Evolutionary conservation across 2,888 invertebrate genomes (phyloP).

Genomic region (Gryllus longicercus): DNA sequence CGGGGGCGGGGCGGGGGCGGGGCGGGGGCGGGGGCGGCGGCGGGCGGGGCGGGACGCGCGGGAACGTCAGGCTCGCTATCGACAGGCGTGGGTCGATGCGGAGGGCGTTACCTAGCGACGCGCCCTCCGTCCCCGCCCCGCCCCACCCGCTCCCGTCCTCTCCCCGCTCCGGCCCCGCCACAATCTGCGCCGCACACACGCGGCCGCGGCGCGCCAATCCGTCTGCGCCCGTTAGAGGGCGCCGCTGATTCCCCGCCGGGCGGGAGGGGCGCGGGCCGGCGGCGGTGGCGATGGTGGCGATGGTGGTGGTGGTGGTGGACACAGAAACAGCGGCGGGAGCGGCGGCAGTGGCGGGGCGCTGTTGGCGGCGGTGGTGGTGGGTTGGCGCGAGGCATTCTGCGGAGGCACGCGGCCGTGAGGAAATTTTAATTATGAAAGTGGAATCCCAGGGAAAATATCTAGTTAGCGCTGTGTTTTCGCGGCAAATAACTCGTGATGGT

Average conservation of each 20-base stretch:
- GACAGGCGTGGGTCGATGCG: neutral
- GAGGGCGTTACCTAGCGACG: conserved; percentile 17
- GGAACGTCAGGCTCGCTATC: neutral
- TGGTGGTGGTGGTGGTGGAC: too few relatives aligned
- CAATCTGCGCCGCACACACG: neutral
- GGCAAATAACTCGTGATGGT: too few relatives aligned
- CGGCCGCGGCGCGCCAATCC: neutral
- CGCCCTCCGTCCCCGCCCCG: neutral
- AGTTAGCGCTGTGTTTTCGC: too few relatives aligned
- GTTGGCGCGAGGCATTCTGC: too few relatives aligned
- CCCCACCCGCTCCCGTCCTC: neutral
- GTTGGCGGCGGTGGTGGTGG: too few relatives aligned
- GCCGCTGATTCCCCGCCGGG: neutral
- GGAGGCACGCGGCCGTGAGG: too few relatives aligned
- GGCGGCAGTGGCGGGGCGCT: too few relatives aligned
- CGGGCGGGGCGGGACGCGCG: neutral
- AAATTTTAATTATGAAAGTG: too few relatives aligned
- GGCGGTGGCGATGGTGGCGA: neutral
- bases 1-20: neutral
- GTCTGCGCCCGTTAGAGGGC: neutral
- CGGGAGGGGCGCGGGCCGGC: neutral
- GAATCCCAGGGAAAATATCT: too few relatives aligned
- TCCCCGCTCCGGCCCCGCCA: neutral
- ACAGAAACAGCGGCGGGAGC: too few relatives aligned
- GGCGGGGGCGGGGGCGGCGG: neutral